phyloP scores from a whole-genome alignment of 2,113 vertebrate species.

The Donacobius atricapilla region DNA sequence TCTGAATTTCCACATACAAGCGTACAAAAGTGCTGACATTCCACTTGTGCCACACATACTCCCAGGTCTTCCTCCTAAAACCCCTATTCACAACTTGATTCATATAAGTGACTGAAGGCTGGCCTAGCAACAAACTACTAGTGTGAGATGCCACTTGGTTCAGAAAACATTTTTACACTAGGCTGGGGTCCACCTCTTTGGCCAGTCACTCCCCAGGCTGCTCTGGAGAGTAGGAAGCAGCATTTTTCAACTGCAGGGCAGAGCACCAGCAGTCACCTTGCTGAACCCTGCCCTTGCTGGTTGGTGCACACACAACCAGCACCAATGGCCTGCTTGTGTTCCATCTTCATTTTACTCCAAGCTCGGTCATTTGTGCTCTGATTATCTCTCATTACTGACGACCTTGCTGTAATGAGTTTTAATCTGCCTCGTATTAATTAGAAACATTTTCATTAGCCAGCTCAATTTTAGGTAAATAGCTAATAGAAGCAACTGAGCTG shows the following conservation, averaged over 20 bases:
- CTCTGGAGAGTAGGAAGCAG: background rate
- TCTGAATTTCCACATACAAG: background rate
- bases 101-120: background rate
- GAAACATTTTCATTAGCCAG: conserved; percentile 74
- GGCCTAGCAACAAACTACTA: background rate
- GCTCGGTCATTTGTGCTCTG: conserved; percentile 67
- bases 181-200: background rate
- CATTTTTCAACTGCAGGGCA: background rate
- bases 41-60: background rate
- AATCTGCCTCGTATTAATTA: conserved; percentile 77
- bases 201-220: background rate
- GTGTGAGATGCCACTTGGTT: background rate
- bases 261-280: background rate
- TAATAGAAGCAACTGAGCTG: conserved; percentile 69
- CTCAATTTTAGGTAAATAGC: conserved; percentile 69
- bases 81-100: background rate
- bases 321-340: background rate
- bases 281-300: background rate
- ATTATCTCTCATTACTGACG: conserved; percentile 75
- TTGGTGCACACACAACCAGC: background rate
- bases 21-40: background rate
- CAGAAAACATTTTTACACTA: background rate
- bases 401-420: conserved; percentile 76
- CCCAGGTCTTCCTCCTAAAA: background rate
- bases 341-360: conserved; percentile 62